Evolutionary conservation across 2,797 vertebrate genomes (phyloP), one percentile per base, ranked within the genome.

Genomic region (Megalops cyprinoides): DNA sequence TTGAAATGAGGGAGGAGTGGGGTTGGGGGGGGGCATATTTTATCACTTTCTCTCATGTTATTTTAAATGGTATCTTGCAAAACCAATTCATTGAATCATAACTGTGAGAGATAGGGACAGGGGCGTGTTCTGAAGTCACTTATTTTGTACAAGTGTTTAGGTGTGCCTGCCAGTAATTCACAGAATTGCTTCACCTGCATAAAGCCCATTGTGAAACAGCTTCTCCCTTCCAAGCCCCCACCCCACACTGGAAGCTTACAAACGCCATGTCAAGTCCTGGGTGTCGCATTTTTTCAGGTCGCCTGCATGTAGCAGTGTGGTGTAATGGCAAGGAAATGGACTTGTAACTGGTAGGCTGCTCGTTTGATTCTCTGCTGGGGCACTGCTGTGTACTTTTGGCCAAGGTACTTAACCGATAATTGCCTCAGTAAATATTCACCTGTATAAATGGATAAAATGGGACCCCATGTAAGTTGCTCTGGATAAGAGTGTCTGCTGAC

Each of bases 11-110:
- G 53, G 53, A 1, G 73, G 58, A n/a, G n/a, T n/a, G n/a, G n/a
- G n/a, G n/a, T n/a, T n/a, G 15, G 58, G n/a, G 0, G 28, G 48
- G 20, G 77, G 60, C n/a, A n/a, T 56, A 48, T 53, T 77, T 82
- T 85, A 76, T 84, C 65, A 85, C 79, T 79, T 79, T 80, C 44
- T 7, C 1, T 23, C 48, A 53, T 65, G 79, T 77, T 81, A 82
- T 86, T 85, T 74, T 80, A 67, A 81, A 81, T 60, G 28, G 5
- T 1, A 80, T 83, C 81, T 90, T 87, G 80, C 84, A 87, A 92
- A 90, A 88, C 60, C 3, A 48, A 28, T 1, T 58, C 76, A n/a
- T 89, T 94, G 79, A 94, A 94, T 94, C 55, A 93, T 94, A 92
- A 94, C 91, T 75, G 82, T 73, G 28, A 31, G 3, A 23, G 88